Percentiles rank a stretch among this genome's conserved stretches.
These are phyloP conservation scores for Sepiola atlantica DNA, from an alignment of 2,888 invertebrate genomes.

Conservation along the genomic window DNA sequence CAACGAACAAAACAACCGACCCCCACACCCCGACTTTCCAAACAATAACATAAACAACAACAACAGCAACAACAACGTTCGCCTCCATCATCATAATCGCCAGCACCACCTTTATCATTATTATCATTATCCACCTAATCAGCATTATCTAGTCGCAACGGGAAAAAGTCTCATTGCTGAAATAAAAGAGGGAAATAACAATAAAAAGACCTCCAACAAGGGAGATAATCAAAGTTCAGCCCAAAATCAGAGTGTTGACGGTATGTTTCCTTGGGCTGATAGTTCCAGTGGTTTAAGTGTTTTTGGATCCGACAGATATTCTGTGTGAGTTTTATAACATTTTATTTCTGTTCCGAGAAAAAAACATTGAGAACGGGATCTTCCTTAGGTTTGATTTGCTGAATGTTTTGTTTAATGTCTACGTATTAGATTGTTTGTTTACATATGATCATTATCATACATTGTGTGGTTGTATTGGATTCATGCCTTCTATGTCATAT, in stretches of 20 bases:
- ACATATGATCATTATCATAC: not conserved
- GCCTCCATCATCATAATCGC: slow-evolving; percentile 33
- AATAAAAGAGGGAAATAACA: not conserved
- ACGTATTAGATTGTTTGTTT: not conserved
- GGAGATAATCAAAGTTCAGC: not conserved
- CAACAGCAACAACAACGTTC: not conserved
- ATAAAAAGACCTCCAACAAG: not conserved
- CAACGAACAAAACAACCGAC: not conserved
- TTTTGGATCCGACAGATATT: slow-evolving; percentile 44
- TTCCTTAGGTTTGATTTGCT: not conserved
- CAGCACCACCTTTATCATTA: slow-evolving; percentile 41
- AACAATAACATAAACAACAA: not conserved
- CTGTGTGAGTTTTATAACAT: slow-evolving; percentile 43
- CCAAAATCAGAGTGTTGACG: slow-evolving; percentile 34
- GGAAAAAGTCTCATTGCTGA: not conserved
- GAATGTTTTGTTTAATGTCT: not conserved
- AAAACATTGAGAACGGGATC: not conserved
- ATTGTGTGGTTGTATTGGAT: not conserved
- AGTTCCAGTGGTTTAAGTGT: slow-evolving; percentile 44
- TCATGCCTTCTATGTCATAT: too few relatives aligned
- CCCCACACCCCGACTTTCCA: not conserved
- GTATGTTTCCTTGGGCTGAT: slow-evolving; percentile 43
- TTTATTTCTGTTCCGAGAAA: not conserved
- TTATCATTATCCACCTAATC: not conserved
- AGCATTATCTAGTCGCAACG: not conserved